Conservation (phyloP, 1,140 invertebrate genomes). For the Cydia splendana region DNA sequence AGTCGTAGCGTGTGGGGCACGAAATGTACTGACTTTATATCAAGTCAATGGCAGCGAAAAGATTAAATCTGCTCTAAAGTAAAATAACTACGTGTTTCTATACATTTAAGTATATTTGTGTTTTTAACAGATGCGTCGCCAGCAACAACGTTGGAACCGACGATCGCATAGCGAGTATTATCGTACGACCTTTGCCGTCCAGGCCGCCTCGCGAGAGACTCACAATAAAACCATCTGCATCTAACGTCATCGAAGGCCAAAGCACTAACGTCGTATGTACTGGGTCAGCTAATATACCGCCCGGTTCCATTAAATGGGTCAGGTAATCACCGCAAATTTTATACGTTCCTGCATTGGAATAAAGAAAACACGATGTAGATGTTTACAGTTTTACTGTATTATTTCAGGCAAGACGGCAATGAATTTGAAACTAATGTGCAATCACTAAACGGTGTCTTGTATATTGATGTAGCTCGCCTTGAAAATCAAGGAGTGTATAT, state of each 20-base stretch:
- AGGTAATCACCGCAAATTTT: slow-evolving; percentile 50
- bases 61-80: too few relatives aligned
- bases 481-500: slow-evolving; percentile 90
- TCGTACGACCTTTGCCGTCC: slow-evolving; percentile 53
- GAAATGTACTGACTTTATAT: too few relatives aligned
- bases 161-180: slow-evolving; percentile 55
- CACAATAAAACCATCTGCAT: slow-evolving; percentile 49
- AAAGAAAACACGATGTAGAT: neutral
- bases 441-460: slow-evolving; percentile 85
- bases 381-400: slow-evolving; percentile 31
- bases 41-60: too few relatives aligned
- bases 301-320: slow-evolving; percentile 70
- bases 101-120: slow-evolving; percentile 17
- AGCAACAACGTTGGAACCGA: slow-evolving; percentile 58
- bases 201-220: slow-evolving; percentile 47
- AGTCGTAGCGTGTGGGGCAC: too few relatives aligned
- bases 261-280: slow-evolving; percentile 62
- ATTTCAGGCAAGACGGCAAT: slow-evolving; percentile 78
- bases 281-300: slow-evolving; percentile 55
- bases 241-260: slow-evolving; percentile 62
- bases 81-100: too few relatives aligned
- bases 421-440: slow-evolving; percentile 81
- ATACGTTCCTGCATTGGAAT: neutral
- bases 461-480: slow-evolving; percentile 83
- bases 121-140: slow-evolving; percentile 56